Evolutionary conservation across 2,888 invertebrate species (phyloP).

Genomic region (Drosophila eohydei): DNA sequence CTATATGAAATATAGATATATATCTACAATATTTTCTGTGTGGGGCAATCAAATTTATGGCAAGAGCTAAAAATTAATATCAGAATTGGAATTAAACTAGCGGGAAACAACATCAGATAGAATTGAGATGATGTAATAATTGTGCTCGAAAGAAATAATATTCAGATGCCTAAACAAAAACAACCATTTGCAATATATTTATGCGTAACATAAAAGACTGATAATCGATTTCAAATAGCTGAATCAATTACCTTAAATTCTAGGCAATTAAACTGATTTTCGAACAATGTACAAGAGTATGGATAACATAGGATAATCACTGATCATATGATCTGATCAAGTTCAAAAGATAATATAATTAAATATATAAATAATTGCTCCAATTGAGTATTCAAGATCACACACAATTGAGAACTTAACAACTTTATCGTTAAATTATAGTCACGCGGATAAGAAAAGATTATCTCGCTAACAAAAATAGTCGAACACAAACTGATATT

Average conservation of each 20-base stretch:
- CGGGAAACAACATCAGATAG: neutral
- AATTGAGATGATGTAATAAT: constrained; percentile 18
- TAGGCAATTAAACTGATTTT: neutral
- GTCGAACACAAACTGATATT: neutral
- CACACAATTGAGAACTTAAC: neutral
- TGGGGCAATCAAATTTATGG: constrained; percentile 15
- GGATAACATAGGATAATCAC: neutral
- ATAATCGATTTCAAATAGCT: neutral
- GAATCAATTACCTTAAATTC: neutral
- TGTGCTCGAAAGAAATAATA: neutral
- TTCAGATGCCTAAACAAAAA: constrained; percentile 1
- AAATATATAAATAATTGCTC: neutral
- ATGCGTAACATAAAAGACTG: neutral
- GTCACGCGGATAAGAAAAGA: constrained; percentile 6
- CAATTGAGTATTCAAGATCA: neutral
- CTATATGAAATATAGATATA: constrained; percentile 4
- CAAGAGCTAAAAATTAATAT: neutral
- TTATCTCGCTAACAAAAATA: neutral
- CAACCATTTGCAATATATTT: neutral
- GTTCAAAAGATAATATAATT: neutral
- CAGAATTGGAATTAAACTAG: neutral
- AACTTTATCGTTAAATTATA: neutral
- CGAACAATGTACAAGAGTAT: too few species aligned
- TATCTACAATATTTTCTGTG: constrained; percentile 7
- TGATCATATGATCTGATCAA: too few species aligned